phyloP scores from a whole-genome alignment of 2,888 invertebrate species.

The Agriopis aurantiaria region DNA sequence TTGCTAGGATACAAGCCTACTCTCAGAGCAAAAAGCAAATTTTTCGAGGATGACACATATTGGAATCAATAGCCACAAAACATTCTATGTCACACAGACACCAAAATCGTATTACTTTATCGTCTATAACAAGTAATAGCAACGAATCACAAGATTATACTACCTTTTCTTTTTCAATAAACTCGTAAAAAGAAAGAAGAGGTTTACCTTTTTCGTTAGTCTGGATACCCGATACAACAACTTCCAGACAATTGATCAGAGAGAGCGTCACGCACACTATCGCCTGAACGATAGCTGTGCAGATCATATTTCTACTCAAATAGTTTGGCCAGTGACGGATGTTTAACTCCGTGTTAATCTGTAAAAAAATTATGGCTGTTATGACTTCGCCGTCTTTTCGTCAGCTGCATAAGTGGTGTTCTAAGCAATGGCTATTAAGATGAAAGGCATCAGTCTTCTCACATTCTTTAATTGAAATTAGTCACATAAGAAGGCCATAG shows the following conservation, averaged over 20 bases:
- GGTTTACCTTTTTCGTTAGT: constrained; percentile 27
- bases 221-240: neutral
- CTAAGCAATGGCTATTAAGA: neutral
- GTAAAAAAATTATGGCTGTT: constrained; percentile 29
- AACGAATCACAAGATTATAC: too few species aligned
- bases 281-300: constrained; percentile 26
- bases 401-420: neutral
- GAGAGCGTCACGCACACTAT: constrained; percentile 17
- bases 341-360: constrained; percentile 52
- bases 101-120: too few species aligned
- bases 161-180: too few species aligned
- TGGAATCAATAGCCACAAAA: too few species aligned
- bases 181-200: neutral
- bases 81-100: too few species aligned
- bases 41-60: too few species aligned
- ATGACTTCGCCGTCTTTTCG: neutral
- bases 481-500: too few species aligned
- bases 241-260: constrained; percentile 16
- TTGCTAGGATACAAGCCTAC: too few species aligned
- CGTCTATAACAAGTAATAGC: too few species aligned
- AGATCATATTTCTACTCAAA: constrained; percentile 31
- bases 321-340: constrained; percentile 29
- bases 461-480: too few species aligned
- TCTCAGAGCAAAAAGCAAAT: too few species aligned
- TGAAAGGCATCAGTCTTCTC: neutral